Evolutionary conservation across 2,797 vertebrate genomes (phyloP), one percentile per base, ranked within the genome.

Genomic region (Enteromius afrohamiltoni): DNA sequence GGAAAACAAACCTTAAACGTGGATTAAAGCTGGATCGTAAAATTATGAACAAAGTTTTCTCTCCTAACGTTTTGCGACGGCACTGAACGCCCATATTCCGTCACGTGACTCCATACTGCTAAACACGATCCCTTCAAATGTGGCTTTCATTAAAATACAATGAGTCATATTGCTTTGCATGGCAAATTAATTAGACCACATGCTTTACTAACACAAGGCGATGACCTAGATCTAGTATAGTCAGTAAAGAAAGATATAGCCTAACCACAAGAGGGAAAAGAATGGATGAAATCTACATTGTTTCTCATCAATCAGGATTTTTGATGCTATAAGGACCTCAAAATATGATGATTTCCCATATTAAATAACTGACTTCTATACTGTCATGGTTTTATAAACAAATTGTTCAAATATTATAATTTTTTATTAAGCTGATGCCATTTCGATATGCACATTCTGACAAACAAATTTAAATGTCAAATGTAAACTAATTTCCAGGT

Each of bases 121-220:
- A 6, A 40, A 53, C 47, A 42, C 8, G 45, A 65, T n/a, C 47
- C 51, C 42, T 13, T 31, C 53, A 45, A 34, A n/a, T 11, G 53
- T 60, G 55, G 40, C 26, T 60, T 71, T 40, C 37, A 70, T 58
- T 70, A 49, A 34, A 80, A 71, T 23, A 62, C 42, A 49, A 51
- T 19, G 79, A 77, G 51, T 77, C 53, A 62, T 62, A 45, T 62
- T 62, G 79, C 21, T 81, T 81, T 74, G 79, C 42, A 74, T 74
- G 55, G 42, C 79, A 81, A 81, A 81, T 9, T 17, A 51, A 49
- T n/a, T 17, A 51, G 23, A 51, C 45, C 62, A 13, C 9, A 29
- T 2, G 23, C 17, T 77, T 77, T 77, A 21, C 55, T 62, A 29
- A 77, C 10, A 77, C 16, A 62, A 40, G 3, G 21, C 31, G n/a